phyloP scores from a whole-genome alignment of 2,888 invertebrate genomes.

The Euzetes globulus region DNA sequence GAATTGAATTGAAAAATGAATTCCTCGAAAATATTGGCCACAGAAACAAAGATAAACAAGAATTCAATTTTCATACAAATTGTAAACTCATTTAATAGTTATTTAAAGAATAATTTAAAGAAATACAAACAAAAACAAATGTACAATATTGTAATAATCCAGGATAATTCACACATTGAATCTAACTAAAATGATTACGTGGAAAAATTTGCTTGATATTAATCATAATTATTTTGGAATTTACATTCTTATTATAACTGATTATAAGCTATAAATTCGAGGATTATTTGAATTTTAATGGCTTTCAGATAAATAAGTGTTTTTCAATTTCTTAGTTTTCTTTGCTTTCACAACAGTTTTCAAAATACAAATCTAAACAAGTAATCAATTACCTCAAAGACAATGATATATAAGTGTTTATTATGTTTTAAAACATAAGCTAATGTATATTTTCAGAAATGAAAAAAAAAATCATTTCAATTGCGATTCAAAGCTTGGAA shows the following conservation, averaged over 20 bases:
- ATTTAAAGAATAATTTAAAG: not conserved
- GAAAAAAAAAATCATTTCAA: not conserved
- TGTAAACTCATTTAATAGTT: not conserved
- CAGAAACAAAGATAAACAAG: too few relatives aligned
- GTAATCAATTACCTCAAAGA: not conserved
- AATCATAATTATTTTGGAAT: not conserved
- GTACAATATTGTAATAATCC: not conserved
- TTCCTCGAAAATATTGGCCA: too few relatives aligned
- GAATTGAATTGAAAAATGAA: too few relatives aligned
- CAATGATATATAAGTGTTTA: not conserved
- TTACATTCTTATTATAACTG: not conserved
- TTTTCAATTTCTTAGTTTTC: not conserved
- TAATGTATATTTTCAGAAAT: not conserved
- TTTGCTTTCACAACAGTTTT: not conserved
- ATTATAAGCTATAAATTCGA: not conserved
- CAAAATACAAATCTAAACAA: not conserved
- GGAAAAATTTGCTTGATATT: not conserved
- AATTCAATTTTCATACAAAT: not conserved
- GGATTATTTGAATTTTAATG: not conserved
- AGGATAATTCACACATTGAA: not conserved
- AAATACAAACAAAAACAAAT: not conserved
- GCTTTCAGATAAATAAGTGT: not conserved
- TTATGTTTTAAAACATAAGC: not conserved
- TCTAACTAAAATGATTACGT: not conserved
- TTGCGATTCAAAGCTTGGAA: not conserved